phyloP scores from a whole-genome alignment of 2,113 vertebrate genomes.

The Grantiella picta region DNA sequence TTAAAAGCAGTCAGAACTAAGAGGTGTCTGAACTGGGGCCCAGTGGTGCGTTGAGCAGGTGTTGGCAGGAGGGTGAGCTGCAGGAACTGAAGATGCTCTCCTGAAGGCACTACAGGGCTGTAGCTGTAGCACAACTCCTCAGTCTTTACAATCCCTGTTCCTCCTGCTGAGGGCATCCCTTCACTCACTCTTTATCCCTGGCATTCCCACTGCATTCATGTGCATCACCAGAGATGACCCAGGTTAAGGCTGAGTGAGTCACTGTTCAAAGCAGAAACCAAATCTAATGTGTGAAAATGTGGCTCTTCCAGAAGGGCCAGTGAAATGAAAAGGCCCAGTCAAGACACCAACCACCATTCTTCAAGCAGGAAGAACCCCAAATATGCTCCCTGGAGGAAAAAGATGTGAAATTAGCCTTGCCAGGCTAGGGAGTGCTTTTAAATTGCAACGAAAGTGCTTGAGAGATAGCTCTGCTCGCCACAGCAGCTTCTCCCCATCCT shows the following conservation, averaged over 20 bases:
- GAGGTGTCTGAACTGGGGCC: background rate
- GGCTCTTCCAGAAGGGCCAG: background rate
- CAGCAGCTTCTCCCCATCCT: slow-evolving; percentile 24
- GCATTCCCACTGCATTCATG: background rate
- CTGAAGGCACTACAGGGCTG: fast-evolving
- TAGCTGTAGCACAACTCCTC: background rate
- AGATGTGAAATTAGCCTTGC: slow-evolving; percentile 16
- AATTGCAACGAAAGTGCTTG: slow-evolving; percentile 27
- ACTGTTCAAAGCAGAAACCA: background rate
- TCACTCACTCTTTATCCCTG: too few species aligned
- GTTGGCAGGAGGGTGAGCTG: background rate
- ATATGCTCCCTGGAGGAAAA: background rate
- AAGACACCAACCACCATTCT: background rate
- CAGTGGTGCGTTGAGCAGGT: background rate
- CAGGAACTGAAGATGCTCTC: background rate
- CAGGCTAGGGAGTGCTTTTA: slow-evolving; percentile 12
- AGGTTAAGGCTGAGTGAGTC: background rate
- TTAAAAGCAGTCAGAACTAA: background rate
- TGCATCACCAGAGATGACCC: background rate
- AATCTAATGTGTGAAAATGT: background rate
- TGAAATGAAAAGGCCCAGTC: background rate
- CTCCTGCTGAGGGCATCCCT: background rate
- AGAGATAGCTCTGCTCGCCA: slow-evolving; percentile 41
- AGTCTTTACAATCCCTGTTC: background rate
- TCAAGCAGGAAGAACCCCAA: background rate